Base-by-base conservation (phyloP, 2,888 invertebrate species). In the Protonemura montana region DNA sequence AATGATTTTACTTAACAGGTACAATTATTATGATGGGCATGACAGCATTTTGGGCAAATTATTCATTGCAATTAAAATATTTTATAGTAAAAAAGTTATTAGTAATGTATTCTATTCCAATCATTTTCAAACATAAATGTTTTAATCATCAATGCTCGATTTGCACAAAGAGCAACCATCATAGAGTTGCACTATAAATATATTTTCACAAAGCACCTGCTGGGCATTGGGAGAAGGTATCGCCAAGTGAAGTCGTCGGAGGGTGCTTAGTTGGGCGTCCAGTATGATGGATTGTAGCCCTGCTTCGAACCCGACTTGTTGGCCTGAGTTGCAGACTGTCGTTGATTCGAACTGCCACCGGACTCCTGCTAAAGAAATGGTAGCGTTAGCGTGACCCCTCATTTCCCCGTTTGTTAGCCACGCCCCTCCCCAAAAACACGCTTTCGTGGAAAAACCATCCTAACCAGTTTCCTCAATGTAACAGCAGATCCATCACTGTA, bases 251-350 rank as follows among this genome's bases (percentile, higher is more conserved):
- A 59, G 81, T 76, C 26, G 26, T 42, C 76, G 76, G 29, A 41
- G 28, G 28, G 76, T 59, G 21, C 84, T 89, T 87, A 89, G 87
- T 88, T 89, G 88, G 91, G 90, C 87, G 91, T 89, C 92, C 92
- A 92, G 87, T 91, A 92, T 87, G 90, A 91, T 85, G 91, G 90
- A 89, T 90, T 91, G 92, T 94, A 95, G 88, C 92, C 91, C 88
- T 94, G 94, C 92, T 95, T 95, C 90, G 93, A 93, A 86, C 92
- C 92, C 42, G 91, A 90, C 89, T 94, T 90, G 87, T 89, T 93
- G 86, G 93, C 92, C 89, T 94, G 93, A 91, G 93, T 93, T 82
- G 92, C 91, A 85, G 91, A 90, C 90, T 93, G 93, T 86, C 93
- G 91, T 88, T 93, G 92, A 85, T 92, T 91, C 0, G 93, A 93